Base-by-base conservation (phyloP, 1,140 invertebrate species). In the Mercenaria mercenaria region DNA sequence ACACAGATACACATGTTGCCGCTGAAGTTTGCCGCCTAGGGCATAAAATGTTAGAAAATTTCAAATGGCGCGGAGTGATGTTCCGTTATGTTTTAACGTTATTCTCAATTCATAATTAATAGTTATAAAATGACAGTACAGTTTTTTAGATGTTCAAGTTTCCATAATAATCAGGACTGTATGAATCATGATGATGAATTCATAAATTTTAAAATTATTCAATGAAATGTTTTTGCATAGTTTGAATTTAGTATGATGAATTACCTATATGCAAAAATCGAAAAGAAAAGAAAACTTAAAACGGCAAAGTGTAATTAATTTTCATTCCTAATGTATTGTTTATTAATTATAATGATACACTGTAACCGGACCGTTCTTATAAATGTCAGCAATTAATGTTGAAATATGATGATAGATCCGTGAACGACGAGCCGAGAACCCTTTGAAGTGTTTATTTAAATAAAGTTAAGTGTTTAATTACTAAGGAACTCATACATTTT, bases 361-460 rank as follows among this genome's bases (percentile, higher is more conserved):
- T 64, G 37, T 82, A 82, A 82, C 47, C 64, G 18, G 26, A 50
- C 26, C 41, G 29, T 34, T 56, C 47, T 39, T 34, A 52, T 72
- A 23, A 37, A 39, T 74, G 67, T 72, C 47, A 74, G 26, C 34
- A 37, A 50, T 87, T 41, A 77, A 77, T 20, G 43, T 64, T 87
- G 85, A 87, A 67, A 41, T 64, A 79, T 87, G 39, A 67, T 43
- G 85, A 87, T 87, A 41, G 34, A 87, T 87, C 23, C 26, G 13
- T 32, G 15, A 43, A 29, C 4, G 41, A 34, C 2, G n/a, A 29
- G 52, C 20, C n/a, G 23, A 41, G 18, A 47, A 26, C 59, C 67
- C 85, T 77, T 87, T 87, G 85, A 87, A 87, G 85, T 87, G 85
- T 64, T 47, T 20, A 67, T 87, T 87, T 79, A 59, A 87, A 87